A percentile compares a stretch with the other conserved stretches of the same genome.
phyloP scores from a whole-genome alignment of 2,888 invertebrate species.

The Chrysolina oricalcia region DNA sequence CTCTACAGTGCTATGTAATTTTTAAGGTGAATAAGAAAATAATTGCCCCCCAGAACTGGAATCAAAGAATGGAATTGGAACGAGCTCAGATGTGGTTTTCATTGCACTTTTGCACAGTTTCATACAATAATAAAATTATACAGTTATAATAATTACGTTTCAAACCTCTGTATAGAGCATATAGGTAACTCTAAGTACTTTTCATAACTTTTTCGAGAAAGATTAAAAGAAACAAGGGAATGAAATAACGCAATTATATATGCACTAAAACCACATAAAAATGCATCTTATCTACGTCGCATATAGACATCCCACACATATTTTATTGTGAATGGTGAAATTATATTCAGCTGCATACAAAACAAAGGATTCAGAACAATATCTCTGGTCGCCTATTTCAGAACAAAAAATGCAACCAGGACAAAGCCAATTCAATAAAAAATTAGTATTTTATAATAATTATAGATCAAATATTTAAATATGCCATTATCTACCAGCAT shows the following conservation, averaged over 20 bases:
- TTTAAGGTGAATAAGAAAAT: too few species aligned
- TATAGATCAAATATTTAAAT: conserved; percentile 37
- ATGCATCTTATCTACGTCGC: conserved; percentile 12
- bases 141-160: too few species aligned
- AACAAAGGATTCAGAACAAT: not conserved
- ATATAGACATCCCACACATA: conserved; percentile 15
- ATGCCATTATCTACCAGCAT: conserved; percentile 41
- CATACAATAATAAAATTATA: not conserved
- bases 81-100: not conserved
- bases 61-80: not conserved
- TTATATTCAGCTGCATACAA: not conserved
- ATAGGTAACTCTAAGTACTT: too few species aligned
- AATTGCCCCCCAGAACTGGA: too few species aligned
- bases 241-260: not conserved
- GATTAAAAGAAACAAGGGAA: not conserved
- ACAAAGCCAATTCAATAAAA: not conserved
- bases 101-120: not conserved
- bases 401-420: not conserved
- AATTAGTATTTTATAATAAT: not conserved
- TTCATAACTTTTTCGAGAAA: too few species aligned
- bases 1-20: not conserved
- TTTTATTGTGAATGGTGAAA: conserved; percentile 6
- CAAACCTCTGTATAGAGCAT: too few species aligned
- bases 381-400: not conserved
- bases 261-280: conserved; percentile 13